Base-by-base conservation (phyloP, 2,113 vertebrate genomes). In the Geococcyx californianus region DNA sequence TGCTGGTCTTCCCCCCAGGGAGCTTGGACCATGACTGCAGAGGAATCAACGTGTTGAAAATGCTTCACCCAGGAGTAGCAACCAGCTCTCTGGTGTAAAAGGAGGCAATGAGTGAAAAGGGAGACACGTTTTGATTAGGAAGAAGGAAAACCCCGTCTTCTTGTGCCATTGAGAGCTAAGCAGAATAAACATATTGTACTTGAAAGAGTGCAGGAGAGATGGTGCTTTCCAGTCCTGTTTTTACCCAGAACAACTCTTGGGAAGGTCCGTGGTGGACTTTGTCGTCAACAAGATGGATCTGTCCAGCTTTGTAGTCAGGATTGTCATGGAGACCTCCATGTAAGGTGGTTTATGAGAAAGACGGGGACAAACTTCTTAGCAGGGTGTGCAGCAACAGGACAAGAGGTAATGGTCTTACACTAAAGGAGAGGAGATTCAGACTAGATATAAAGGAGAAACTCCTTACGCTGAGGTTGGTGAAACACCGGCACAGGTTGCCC, bases 101-200 rank as follows among this genome's bases (percentile, higher is more conserved):
- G 0, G 3, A 58, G 25, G 56, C 16, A 26, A 14, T 0, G 4
- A 51, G 45, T 59, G n/a, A 24, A 75, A 92, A 78, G 0, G 2
- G 81, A 84, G 89, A 56, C 29, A 15, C 1, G 0, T 29, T 68
- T 68, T 1, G 0, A 1, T 13, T 11, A 29, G 55, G 63, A 81
- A 80, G 62, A 31, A 34, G 38, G 26, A 31, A 44, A 58, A 33
- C 23, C 16, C 0, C 21, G 60, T 34, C 18, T 56, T 20, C 11
- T 87, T 36, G 42, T 40, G 88, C n/a, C 44, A 14, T 29, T 24
- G 0, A 3, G 81, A 81, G 84, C n/a, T 24, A 26, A 45, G 24
- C 3, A 87, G n/a, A 77, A 63, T 2, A 11, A 52, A 60, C 3
- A 3, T 3, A 18, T 3, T 52, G 23, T 13, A 25, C 5, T 51